These are phyloP conservation scores for Poliocrania exsul DNA, from an alignment of 2,797 vertebrate species.

Conservation along the genomic window DNA sequence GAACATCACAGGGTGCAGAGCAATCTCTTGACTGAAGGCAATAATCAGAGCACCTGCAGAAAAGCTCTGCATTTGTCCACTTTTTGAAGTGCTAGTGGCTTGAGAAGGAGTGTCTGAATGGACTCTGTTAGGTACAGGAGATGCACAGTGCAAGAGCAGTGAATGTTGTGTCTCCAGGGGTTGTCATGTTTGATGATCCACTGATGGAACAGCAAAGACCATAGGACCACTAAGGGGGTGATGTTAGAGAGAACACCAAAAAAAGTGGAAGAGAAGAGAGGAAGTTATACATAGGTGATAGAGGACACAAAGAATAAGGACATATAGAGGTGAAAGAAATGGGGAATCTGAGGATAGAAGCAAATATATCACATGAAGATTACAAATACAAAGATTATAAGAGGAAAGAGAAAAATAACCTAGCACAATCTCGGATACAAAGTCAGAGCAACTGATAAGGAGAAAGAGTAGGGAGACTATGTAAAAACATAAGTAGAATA, in stretches of 20 bases:
- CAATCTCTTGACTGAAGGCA: not conserved
- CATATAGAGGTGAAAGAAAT: not conserved
- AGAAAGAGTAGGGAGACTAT: not conserved
- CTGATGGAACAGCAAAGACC: accelerated
- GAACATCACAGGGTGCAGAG: not conserved
- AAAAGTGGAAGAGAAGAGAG: not conserved
- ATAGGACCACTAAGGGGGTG: accelerated
- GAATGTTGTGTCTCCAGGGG: not conserved
- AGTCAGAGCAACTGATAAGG: not conserved
- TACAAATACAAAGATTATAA: not conserved
- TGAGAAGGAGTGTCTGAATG: not conserved
- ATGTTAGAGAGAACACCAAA: not conserved
- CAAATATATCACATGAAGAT: not conserved
- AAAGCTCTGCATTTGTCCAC: not conserved
- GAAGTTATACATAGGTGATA: not conserved
- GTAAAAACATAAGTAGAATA: not conserved
- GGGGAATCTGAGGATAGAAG: not conserved
- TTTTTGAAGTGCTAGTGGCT: not conserved
- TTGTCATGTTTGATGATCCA: not conserved
- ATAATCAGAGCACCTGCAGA: not conserved
- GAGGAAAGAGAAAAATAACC: not conserved
- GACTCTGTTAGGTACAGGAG: not conserved
- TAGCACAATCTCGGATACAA: not conserved
- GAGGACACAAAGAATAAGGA: not conserved
- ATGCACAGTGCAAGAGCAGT: not conserved